Conservation (phyloP, 2,888 invertebrate genomes). For the Drosophila lacicola region DNA sequence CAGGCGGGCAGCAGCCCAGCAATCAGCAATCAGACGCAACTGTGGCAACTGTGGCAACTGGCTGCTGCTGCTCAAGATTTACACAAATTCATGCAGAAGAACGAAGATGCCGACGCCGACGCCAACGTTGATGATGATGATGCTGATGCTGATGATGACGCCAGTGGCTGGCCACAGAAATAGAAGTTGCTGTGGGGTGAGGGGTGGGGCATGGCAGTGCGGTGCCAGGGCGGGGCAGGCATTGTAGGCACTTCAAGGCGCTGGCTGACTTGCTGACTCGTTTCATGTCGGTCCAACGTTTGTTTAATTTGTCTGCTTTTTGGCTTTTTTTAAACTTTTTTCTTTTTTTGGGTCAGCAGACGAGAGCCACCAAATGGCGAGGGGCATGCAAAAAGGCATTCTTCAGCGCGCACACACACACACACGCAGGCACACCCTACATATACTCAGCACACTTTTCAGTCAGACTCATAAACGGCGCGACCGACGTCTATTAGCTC, state of each 20-base stretch:
- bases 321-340: conserved; percentile 45
- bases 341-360: conserved; percentile 58
- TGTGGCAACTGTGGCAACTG: conserved; percentile 18
- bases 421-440: neutral
- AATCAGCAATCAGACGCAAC: conserved; percentile 35
- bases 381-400: conserved; percentile 45
- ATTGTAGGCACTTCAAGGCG: conserved; percentile 70
- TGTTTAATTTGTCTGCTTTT: conserved; percentile 76
- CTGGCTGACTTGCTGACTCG: conserved; percentile 52
- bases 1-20: conserved; percentile 22
- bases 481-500: neutral
- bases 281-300: conserved; percentile 60
- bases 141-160: conserved; percentile 41
- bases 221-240: conserved; percentile 16
- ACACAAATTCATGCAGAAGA: conserved; percentile 61
- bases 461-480: conserved; percentile 19
- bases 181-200: conserved; percentile 49
- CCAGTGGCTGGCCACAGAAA: conserved; percentile 62
- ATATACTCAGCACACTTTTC: conserved; percentile 1
- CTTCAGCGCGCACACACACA: conserved; percentile 15
- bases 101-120: conserved; percentile 19
- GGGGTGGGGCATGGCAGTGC: neutral
- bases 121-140: conserved; percentile 13
- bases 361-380: conserved; percentile 13
- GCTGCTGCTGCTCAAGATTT: conserved; percentile 53